Percentiles rank a stretch among this genome's conserved stretches.
Conservation (phyloP, 2,888 invertebrate species). For the Peribatodes rhomboidaria region DNA sequence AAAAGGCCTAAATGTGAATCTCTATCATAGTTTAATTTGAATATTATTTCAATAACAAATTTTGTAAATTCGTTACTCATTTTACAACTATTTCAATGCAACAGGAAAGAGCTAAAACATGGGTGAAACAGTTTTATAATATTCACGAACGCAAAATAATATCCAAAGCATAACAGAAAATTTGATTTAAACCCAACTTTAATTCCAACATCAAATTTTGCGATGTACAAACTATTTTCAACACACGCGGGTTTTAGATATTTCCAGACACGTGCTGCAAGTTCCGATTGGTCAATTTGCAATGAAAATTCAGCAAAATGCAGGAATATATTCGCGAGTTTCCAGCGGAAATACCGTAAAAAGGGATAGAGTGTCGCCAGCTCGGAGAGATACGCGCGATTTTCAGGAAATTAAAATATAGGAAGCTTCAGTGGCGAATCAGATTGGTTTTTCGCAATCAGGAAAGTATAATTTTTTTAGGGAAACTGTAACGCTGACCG, state of each 20-base stretch:
- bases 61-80: background rate
- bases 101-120: background rate
- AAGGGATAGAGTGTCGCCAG: constrained; percentile 23
- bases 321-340: constrained; percentile 41
- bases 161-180: background rate
- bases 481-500: background rate
- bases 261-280: constrained; percentile 43
- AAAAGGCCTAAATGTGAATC: too few relatives aligned
- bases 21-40: background rate
- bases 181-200: constrained; percentile 1
- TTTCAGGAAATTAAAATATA: constrained; percentile 32
- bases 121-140: background rate
- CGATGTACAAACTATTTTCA: constrained; percentile 30
- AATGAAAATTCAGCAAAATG: constrained; percentile 50
- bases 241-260: constrained; percentile 44
- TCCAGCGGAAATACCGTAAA: constrained; percentile 26
- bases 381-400: background rate
- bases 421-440: background rate
- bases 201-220: constrained; percentile 6
- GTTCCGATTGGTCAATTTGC: constrained; percentile 53
- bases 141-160: background rate
- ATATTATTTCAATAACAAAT: background rate
- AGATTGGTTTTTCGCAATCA: constrained; percentile 1
- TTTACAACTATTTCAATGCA: background rate
- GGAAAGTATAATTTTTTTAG: background rate